These are phyloP conservation scores for Marisa cornuarietis DNA, from an alignment of 1,140 invertebrate species.

Conservation along the genomic window DNA sequence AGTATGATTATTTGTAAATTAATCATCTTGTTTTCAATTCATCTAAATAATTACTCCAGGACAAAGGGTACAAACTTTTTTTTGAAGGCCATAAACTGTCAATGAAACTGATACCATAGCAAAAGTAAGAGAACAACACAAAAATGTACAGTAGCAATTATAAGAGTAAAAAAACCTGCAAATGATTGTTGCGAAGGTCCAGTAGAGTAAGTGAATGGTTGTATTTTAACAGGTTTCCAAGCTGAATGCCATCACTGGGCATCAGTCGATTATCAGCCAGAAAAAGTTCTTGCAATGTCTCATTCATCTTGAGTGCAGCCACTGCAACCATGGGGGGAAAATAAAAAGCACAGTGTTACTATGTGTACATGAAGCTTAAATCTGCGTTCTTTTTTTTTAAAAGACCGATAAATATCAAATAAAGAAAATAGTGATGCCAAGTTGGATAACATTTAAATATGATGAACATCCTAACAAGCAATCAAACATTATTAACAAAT, in stretches of 20 bases:
- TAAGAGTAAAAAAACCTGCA: conserved; percentile 56
- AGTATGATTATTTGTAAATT: too few species aligned
- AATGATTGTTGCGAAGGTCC: conserved; percentile 75
- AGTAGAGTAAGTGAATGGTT: conserved; percentile 76
- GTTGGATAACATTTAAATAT: background rate
- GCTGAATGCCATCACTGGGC: conserved; percentile 79
- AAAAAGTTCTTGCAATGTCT: conserved; percentile 81
- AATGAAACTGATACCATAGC: too few species aligned
- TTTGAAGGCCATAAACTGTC: too few species aligned
- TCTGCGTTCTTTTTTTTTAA: background rate
- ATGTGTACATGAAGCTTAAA: too few species aligned
- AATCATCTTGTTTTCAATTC: too few species aligned
- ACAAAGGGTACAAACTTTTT: too few species aligned
- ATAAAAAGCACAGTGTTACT: conserved; percentile 1
- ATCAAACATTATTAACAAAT: background rate
- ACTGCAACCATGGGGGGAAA: conserved; percentile 69
- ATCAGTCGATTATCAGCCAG: conserved; percentile 83
- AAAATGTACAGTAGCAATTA: too few species aligned
- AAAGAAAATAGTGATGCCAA: too few species aligned
- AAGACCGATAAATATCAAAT: background rate
- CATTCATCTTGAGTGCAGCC: conserved; percentile 82
- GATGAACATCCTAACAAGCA: background rate
- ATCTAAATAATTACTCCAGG: too few species aligned
- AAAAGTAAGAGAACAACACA: too few species aligned
- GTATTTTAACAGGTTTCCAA: conserved; percentile 70